A percentile compares a stretch with the other conserved stretches of the same genome.
Conservation (phyloP, 2,113 vertebrate genomes). For the Pithys albifrons region DNA sequence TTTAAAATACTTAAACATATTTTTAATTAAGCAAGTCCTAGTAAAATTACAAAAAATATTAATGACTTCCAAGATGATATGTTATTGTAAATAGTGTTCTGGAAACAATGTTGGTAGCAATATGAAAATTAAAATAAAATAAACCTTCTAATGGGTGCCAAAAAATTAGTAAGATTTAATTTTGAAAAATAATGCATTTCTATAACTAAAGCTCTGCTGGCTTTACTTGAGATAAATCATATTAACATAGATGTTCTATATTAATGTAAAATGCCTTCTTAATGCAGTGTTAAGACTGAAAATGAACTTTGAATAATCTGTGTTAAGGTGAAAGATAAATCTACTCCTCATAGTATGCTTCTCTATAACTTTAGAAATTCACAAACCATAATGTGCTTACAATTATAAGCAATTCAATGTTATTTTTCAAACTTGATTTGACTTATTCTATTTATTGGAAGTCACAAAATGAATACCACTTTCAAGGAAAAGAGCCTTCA, state of each 20-base stretch:
- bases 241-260: neutral
- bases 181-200: neutral
- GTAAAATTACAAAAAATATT: neutral
- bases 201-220: neutral
- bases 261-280: neutral
- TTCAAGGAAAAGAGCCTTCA: neutral
- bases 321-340: neutral
- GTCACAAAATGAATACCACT: neutral
- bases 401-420: neutral
- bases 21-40: neutral
- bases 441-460: neutral
- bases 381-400: neutral
- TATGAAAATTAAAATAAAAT: neutral
- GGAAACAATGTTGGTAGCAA: neutral
- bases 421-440: neutral
- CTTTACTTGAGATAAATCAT: neutral
- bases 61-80: neutral
- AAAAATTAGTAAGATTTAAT: neutral
- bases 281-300: neutral
- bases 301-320: neutral
- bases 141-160: neutral
- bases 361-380: neutral
- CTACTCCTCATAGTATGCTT: neutral
- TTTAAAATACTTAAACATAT: neutral
- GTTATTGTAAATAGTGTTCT: neutral